Evolutionary conservation across 2,797 vertebrate species (phyloP), one percentile per base, ranked within the genome.

Genomic region (Limnodromus scolopaceus): DNA sequence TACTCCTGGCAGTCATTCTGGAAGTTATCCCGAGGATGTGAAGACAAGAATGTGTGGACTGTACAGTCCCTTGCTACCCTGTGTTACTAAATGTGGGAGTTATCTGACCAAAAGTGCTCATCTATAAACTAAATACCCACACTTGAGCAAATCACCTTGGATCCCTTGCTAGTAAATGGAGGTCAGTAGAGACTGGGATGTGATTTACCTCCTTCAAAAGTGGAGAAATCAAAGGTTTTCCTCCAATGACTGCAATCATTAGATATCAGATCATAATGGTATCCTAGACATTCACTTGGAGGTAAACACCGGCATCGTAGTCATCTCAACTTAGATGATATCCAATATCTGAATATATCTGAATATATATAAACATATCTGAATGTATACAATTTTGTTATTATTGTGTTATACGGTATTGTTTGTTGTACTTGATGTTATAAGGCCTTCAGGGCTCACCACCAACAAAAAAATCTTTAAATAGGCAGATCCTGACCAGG

Each of bases 261-360:
- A 85, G 13, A 5, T 34, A 16, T 79, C 18, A 57, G 20, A 51
- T 10, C 22, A 1, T 55, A 48, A 13, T 7, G 3, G 2, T 24
- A 46, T 57, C 28, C 57, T n/a, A n/a, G 30, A 72, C 10, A n/a
- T 43, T 63, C 14, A 19, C 30, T 34, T 41, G 32, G 30, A 65
- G 12, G 3, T 70, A 24, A 12, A 12, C 10, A 64, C 3, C 18
- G 68, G 4, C n/a, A 6, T 32, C 2, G 1, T 9, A 28, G 30
- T 58, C 16, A 49, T 38, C 45, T 92, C 34, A 75, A 12, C 5
- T 77, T 3, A 53, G 41, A 27, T n/a, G 54, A 89, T 38, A 78
- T 32, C 20, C 34, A 64, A 17, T 8, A 3, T 48, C 23, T 48
- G 46, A 46, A 23, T 46, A 46, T 46, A 46, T 46, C 22, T 48